Evolutionary conservation across 2,113 vertebrate genomes (phyloP), one percentile per base, ranked within the genome.

Genomic region (Apaloderma vittatum): DNA sequence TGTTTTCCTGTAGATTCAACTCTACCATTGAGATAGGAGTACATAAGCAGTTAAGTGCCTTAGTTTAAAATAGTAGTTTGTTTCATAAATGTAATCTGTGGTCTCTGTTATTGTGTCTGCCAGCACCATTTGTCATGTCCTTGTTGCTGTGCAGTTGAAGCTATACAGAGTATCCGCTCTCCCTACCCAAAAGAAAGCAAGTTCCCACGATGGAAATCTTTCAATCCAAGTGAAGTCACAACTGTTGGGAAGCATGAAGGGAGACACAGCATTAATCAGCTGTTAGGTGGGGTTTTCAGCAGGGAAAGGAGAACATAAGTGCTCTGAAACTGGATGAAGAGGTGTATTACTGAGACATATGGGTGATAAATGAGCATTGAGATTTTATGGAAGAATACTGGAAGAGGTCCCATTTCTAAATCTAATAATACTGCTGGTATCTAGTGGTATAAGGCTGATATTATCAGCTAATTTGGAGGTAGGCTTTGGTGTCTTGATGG

Each of bases 1-100:
- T 93, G 14, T 88, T 85, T 92, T 83, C 46, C 49, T 75, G 76
- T 65, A 78, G 30, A 30, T 84, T 91, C 26, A 29, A 12, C 54
- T 93, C 34, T 73, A 21, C 45, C n/a, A n/a, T 68, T 73, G 68
- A 52, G 17, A 37, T 71, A 46, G 57, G 45, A 40, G 27, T 90
- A 80, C 40, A 77, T 66, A 46, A 90, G 24, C 63, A 58, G 75
- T 90, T 88, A 48, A 57, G 34, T 80, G 71, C 30, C 32, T 94
- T 89, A 93, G 52, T 81, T 96, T 95, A 70, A 94, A 92, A 61
- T 71, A 93, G 48, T 32, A 40, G 30, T 70, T 76, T 52, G 46
- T 74, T 93, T 96, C 4, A 6, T 77, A 84, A 92, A 86, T 86
- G 37, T 91, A 43, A 83, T 93, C 93, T 90, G 8, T 83, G 58